Percentiles rank a stretch among this genome's conserved stretches.
Evolutionary conservation across 2,888 invertebrate species (phyloP).

Genomic region (Luperina nickerlii): DNA sequence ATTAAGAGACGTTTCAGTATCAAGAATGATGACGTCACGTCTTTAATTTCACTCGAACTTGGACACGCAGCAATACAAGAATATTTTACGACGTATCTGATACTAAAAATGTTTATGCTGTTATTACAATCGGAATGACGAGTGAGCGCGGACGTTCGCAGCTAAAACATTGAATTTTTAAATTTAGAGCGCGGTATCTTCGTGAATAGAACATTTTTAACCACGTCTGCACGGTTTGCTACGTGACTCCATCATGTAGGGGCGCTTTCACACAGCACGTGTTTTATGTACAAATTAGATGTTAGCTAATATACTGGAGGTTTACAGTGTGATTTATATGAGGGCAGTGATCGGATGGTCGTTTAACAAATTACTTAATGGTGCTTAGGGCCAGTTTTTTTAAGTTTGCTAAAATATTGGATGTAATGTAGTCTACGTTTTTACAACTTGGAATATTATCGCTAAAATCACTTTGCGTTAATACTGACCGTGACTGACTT

Average conservation of each 20-base stretch:
- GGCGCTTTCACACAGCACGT: slow-evolving; percentile 66
- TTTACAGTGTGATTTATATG: slow-evolving; percentile 35
- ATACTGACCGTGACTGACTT: neutral
- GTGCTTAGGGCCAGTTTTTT: neutral
- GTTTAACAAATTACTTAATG: slow-evolving; percentile 18
- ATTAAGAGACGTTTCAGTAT: neutral
- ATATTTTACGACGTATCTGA: slow-evolving; percentile 56
- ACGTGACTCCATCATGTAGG: slow-evolving; percentile 77
- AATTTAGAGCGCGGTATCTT: slow-evolving; percentile 73
- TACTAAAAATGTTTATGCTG: slow-evolving; percentile 64
- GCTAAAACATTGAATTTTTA: slow-evolving; percentile 82
- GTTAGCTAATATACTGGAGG: slow-evolving; percentile 51
- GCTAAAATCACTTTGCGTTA: neutral
- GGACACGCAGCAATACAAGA: slow-evolving; percentile 32
- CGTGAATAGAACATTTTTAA: slow-evolving; percentile 77
- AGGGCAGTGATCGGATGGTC: neutral
- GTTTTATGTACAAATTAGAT: slow-evolving; percentile 48
- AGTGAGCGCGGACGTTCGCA: slow-evolving; percentile 59
- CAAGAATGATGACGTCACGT: slow-evolving; percentile 43
- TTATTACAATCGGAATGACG: slow-evolving; percentile 67
- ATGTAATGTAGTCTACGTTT: neutral
- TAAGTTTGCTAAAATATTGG: neutral
- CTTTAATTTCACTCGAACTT: slow-evolving; percentile 43
- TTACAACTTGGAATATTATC: neutral
- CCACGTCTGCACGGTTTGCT: slow-evolving; percentile 76